These are phyloP conservation scores for Sebastes glaucus DNA, from an alignment of 2,797 vertebrate genomes.

Conservation along the genomic window DNA sequence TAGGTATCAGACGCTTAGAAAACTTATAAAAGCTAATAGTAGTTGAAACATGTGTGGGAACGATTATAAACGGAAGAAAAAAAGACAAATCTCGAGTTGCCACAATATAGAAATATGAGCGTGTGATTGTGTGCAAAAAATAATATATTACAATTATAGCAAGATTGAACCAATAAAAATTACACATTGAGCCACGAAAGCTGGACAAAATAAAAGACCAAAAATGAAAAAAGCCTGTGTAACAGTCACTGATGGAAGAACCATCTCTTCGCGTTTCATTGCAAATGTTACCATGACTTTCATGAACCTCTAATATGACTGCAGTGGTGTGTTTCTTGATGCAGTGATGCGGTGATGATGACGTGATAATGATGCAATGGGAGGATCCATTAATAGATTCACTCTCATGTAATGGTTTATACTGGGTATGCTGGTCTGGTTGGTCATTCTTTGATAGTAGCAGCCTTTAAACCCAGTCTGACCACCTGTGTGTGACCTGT, in stretches of 20 bases:
- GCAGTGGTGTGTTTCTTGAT: background rate
- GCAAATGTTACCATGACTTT: background rate
- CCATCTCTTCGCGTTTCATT: constrained; percentile 2
- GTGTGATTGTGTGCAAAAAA: background rate
- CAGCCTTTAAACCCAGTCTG: background rate
- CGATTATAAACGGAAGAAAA: background rate
- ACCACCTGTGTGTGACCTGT: background rate
- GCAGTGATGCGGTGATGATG: constrained; percentile 40
- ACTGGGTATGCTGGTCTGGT: background rate
- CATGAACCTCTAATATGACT: background rate
- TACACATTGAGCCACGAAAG: background rate
- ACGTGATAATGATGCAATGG: constrained; percentile 43
- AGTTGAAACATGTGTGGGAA: background rate
- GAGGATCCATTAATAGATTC: constrained; percentile 25
- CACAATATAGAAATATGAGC: background rate
- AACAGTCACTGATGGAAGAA: background rate
- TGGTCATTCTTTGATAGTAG: background rate
- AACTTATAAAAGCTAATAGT: constrained; percentile 27
- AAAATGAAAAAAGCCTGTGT: background rate
- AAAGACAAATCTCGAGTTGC: background rate
- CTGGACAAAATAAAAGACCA: background rate
- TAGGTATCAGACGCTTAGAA: background rate
- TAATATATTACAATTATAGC: background rate
- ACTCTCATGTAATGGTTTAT: background rate
- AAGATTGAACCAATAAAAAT: background rate